Evolutionary conservation across 2,797 vertebrate species (phyloP).

Genomic region (Gila robusta): DNA sequence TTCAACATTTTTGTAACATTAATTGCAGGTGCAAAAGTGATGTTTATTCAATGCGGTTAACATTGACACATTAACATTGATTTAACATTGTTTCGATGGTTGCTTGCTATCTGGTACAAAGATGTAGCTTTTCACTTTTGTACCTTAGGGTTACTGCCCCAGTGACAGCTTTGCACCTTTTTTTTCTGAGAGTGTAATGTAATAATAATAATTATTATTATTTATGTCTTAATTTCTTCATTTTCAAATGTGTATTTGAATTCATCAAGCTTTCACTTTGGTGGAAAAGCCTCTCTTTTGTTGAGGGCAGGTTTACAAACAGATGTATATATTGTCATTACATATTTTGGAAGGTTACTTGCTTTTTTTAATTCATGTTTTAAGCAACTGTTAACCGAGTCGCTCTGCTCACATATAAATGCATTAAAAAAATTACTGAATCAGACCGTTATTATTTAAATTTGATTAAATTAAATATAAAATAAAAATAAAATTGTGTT

Average conservation of each 20-base stretch:
- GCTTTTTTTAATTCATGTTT: no score
- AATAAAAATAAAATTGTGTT: neutral
- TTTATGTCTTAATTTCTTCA: neutral
- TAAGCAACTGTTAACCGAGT: neutral
- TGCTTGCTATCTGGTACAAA: no score
- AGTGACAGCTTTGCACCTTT: no score
- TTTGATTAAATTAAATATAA: neutral
- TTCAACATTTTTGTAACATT: no score
- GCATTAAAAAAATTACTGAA: neutral
- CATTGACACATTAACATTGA: no score
- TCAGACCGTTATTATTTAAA: neutral
- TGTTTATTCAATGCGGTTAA: no score
- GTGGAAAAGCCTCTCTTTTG: neutral
- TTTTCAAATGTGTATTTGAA: neutral
- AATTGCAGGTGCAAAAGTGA: no score
- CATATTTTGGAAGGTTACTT: neutral
- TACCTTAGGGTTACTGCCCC: no score
- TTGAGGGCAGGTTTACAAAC: neutral
- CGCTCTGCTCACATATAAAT: neutral
- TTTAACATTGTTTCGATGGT: no score
- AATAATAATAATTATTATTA: no score
- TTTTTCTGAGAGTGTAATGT: no score
- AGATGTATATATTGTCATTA: neutral
- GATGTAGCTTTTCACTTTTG: no score
- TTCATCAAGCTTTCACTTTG: neutral